These are phyloP conservation scores for Stratiolaelaps scimitus DNA, from an alignment of 1,140 invertebrate genomes.

Conservation along the genomic window DNA sequence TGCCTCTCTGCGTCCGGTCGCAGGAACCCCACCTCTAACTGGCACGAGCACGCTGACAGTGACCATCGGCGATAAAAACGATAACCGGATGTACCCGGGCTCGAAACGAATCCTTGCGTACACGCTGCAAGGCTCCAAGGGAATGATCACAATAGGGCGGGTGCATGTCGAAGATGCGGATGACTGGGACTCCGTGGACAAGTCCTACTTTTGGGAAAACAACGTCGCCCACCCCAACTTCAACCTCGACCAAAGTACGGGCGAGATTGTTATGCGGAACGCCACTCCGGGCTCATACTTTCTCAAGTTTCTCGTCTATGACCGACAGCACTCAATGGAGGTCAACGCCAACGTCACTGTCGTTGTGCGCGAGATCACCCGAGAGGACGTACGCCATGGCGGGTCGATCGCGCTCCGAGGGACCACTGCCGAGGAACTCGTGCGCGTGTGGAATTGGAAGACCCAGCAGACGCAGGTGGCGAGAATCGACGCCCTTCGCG, in stretches of 20 bases:
- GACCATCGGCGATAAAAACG: constrained; percentile 78
- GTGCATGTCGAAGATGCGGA: constrained; percentile 80
- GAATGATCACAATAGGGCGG: constrained; percentile 46
- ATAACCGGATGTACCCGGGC: constrained; percentile 67
- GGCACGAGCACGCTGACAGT: constrained; percentile 48
- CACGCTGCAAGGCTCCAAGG: constrained; percentile 39
- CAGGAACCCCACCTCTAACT: constrained; percentile 33
- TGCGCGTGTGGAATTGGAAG: constrained; percentile 40
- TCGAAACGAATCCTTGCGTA: constrained; percentile 77
- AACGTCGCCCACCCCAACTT: constrained; percentile 49
- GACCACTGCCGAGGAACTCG: constrained; percentile 67
- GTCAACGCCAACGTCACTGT: constrained; percentile 67
- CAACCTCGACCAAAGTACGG: constrained; percentile 53
- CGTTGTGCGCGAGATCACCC: constrained; percentile 65
- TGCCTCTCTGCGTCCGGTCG: no score
- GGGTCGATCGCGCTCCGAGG: constrained; percentile 72
- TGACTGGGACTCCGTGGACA: constrained; percentile 84
- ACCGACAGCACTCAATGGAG: constrained; percentile 44
- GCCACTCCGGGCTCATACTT: constrained; percentile 54
- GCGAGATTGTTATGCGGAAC: constrained; percentile 67
- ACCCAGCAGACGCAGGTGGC: background rate
- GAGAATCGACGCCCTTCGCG: constrained; percentile 1
- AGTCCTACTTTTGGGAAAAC: constrained; percentile 57
- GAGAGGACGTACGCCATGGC: constrained; percentile 75
- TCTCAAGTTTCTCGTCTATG: constrained; percentile 38